phyloP scores from a whole-genome alignment of 2,113 vertebrate genomes.

The Nesogale talazaci region DNA sequence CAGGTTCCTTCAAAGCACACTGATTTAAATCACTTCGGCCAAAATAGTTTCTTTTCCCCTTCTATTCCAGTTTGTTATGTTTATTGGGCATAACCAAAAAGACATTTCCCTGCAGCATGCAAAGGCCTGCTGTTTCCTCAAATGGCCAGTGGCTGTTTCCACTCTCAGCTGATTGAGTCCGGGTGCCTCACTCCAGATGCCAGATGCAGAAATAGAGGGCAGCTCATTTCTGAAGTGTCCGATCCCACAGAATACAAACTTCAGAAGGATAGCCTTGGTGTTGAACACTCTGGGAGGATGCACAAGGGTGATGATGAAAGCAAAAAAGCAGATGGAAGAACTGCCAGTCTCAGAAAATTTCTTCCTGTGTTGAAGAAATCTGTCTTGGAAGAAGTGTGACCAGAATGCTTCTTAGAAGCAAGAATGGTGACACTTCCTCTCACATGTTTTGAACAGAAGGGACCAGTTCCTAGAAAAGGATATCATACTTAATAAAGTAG shows the following conservation, averaged over 20 bases:
- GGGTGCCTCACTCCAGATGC: rapidly evolving
- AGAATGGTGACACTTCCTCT: no score
- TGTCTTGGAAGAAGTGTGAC: no score
- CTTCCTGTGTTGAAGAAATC: neutral
- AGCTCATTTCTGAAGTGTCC: rapidly evolving
- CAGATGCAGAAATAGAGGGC: neutral
- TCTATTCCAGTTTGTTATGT: neutral
- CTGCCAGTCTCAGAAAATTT: neutral
- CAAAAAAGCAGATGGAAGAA: neutral
- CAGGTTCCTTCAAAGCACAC: constrained; percentile 45
- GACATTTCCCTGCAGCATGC: neutral
- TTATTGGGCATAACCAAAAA: constrained; percentile 24
- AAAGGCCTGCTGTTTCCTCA: neutral
- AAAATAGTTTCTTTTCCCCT: neutral
- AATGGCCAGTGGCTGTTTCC: neutral
- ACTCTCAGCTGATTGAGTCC: neutral
- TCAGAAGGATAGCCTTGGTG: neutral
- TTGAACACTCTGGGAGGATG: neutral
- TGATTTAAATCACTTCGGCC: constrained; percentile 16
- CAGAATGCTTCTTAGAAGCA: no score
- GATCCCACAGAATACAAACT: rapidly evolving
- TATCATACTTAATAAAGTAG: no score
- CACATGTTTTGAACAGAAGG: no score
- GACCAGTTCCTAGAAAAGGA: no score
- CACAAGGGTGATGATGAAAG: rapidly evolving